A percentile compares a stretch with the other conserved stretches of the same genome.
phyloP scores from a whole-genome alignment of 2,113 vertebrate species.

The Silurus meridionalis region DNA sequence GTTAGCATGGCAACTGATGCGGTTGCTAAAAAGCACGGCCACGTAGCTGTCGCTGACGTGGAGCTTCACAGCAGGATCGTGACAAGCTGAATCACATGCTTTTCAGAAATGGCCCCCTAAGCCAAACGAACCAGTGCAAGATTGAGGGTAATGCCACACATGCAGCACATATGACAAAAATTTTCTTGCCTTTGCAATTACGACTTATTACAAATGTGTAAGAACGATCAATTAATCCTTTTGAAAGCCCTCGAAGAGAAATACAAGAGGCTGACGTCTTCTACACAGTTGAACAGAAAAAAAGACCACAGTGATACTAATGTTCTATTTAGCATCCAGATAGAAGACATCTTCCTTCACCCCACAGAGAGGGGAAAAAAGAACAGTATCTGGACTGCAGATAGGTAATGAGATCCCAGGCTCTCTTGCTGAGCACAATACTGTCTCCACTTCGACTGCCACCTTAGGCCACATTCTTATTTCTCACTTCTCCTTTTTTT shows the following conservation, averaged over 20 bases:
- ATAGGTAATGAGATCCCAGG: conserved; percentile 50
- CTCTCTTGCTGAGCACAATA: conserved; percentile 36
- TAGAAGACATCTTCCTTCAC: conserved; percentile 36
- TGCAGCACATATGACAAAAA: background rate
- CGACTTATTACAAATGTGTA: background rate
- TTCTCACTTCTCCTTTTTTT: background rate
- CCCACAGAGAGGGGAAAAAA: conserved; percentile 8
- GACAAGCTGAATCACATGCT: conserved; percentile 16
- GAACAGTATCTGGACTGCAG: conserved; percentile 39
- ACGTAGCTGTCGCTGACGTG: conserved; percentile 41
- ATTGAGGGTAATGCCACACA: background rate
- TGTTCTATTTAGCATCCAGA: conserved; percentile 41
- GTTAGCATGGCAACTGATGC: conserved; percentile 51
- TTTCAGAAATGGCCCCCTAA: conserved; percentile 25
- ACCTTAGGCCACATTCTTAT: conserved; percentile 23
- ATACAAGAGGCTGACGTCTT: background rate
- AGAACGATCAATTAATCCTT: background rate
- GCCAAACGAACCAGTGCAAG: conserved; percentile 6
- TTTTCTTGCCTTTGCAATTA: background rate
- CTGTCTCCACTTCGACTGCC: conserved; percentile 15
- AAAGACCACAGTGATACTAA: background rate
- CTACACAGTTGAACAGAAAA: conserved; percentile 3
- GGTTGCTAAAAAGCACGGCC: conserved; percentile 25
- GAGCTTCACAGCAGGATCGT: conserved; percentile 23
- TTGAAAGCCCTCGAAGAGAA: background rate